Conservation (phyloP, 2,888 invertebrate species). For the Cephus spinipes region DNA sequence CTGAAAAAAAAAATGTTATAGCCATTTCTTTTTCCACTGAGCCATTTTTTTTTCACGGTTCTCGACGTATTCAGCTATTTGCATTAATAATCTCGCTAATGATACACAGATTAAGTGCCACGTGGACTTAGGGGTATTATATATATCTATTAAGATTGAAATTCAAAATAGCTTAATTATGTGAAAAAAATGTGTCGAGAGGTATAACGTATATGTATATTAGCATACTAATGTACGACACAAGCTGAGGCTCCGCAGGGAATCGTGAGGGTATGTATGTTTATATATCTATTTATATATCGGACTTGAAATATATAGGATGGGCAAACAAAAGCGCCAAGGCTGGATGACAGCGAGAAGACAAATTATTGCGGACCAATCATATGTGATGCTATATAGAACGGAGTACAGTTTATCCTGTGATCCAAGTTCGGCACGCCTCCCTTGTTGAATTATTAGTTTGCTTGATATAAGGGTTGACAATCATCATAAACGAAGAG, state of each 20-base stretch:
- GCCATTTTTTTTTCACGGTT: too few species aligned
- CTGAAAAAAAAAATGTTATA: too few species aligned
- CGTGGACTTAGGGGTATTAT: too few species aligned
- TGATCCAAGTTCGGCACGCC: not conserved
- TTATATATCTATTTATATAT: too few species aligned
- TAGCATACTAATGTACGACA: not conserved
- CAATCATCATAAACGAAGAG: not conserved
- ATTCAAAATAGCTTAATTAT: not conserved
- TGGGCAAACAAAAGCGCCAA: not conserved
- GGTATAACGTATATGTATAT: not conserved
- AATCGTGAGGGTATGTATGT: not conserved
- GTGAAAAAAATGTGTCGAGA: too few species aligned
- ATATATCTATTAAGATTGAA: not conserved
- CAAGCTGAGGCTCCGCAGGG: not conserved
- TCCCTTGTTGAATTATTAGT: not conserved
- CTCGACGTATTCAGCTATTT: too few species aligned
- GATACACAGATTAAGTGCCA: too few species aligned
- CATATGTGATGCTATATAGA: not conserved
- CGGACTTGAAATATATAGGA: not conserved
- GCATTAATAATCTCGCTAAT: too few species aligned
- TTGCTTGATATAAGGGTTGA: not conserved
- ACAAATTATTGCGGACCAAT: not conserved
- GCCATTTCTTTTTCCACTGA: too few species aligned
- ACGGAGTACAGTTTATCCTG: not conserved
- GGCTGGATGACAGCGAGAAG: not conserved